Conservation (phyloP, 2,113 vertebrate genomes). For the Petrocephalus zakoni region DNA sequence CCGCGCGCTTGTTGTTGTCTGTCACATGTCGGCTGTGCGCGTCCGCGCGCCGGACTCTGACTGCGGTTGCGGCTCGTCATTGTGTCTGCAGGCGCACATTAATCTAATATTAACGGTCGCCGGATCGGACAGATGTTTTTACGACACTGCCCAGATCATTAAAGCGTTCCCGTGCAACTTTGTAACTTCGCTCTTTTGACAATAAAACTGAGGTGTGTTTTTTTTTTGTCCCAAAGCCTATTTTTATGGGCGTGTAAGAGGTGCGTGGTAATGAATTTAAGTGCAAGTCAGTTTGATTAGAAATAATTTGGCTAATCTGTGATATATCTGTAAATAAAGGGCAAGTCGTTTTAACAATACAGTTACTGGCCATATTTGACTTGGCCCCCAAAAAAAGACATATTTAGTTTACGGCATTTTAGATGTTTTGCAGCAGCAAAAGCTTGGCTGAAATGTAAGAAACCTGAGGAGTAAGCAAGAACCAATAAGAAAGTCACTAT, state of each 20-base stretch:
- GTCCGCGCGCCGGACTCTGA: neutral
- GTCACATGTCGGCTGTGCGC: neutral
- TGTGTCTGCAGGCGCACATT: neutral
- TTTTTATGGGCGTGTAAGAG: neutral
- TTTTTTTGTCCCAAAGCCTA: neutral
- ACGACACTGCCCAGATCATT: neutral
- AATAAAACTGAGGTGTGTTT: neutral
- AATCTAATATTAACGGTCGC: neutral
- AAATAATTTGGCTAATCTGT: neutral
- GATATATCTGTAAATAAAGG: neutral
- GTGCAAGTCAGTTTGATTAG: neutral
- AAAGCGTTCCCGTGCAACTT: neutral
- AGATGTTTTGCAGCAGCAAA: neutral
- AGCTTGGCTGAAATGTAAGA: neutral
- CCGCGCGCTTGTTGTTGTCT: neutral
- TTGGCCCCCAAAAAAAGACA: neutral
- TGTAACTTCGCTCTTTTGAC: neutral
- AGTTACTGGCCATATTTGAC: neutral
- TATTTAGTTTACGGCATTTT: neutral
- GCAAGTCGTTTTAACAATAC: neutral
- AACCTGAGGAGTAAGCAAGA: neutral
- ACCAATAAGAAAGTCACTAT: neutral
- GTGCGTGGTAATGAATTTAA: neutral
- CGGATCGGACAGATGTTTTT: neutral
- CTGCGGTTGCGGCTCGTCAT: neutral